Conservation (phyloP, 2,888 invertebrate species). For the Schrankia costaestrigalis region DNA sequence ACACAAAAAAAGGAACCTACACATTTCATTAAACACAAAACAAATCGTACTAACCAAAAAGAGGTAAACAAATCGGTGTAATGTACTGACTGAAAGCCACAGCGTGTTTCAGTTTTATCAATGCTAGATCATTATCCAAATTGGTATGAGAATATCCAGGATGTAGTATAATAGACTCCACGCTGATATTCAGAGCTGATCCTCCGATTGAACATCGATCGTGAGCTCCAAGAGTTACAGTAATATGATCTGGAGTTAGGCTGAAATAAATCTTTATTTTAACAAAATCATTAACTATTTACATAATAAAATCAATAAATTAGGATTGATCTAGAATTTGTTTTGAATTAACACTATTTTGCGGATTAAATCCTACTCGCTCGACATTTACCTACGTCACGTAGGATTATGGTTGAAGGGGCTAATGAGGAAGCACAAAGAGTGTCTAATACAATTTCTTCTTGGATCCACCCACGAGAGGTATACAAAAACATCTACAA, state of each 20-base stretch:
- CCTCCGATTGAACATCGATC: conserved; percentile 74
- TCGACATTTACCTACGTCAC: no score
- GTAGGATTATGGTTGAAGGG: no score
- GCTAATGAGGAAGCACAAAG: no score
- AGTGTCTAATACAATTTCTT: no score
- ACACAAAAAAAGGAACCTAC: neutral
- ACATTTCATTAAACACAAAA: neutral
- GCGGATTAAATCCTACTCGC: no score
- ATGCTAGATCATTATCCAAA: conserved; percentile 80
- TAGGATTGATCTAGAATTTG: no score
- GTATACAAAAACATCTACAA: no score
- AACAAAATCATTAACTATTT: neutral
- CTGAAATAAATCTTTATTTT: conserved; percentile 4
- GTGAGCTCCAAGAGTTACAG: conserved; percentile 76
- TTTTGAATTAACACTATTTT: no score
- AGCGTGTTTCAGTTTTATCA: conserved; percentile 76
- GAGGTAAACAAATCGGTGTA: conserved; percentile 80
- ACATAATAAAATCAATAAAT: neutral
- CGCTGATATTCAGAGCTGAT: conserved; percentile 72
- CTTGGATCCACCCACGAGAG: no score
- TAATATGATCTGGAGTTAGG: conserved; percentile 57
- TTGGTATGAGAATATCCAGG: conserved; percentile 75
- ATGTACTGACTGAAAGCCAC: conserved; percentile 73
- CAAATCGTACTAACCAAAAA: conserved; percentile 51
- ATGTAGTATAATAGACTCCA: conserved; percentile 72